phyloP scores from a whole-genome alignment of 2,113 vertebrate species.

The Leptobrachium ailaonicum region DNA sequence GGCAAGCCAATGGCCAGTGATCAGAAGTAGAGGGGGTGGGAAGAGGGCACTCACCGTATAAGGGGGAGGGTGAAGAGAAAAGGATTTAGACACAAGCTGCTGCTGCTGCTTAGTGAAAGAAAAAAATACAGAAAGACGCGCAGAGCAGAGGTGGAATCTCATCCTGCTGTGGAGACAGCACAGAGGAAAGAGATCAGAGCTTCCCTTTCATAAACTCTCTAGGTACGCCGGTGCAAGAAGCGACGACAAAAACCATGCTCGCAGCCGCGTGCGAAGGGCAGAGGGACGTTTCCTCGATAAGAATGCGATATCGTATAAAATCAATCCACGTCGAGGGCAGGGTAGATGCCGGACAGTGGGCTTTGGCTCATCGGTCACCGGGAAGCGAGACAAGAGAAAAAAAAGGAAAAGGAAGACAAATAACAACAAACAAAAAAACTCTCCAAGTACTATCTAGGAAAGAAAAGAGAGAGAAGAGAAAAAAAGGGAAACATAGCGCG shows the following conservation, averaged over 20 bases:
- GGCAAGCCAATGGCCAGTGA: conserved; percentile 72
- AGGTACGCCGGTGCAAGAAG: not conserved
- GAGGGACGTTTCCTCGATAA: not conserved
- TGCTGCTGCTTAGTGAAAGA: conserved; percentile 34
- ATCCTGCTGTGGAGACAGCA: conserved; percentile 34
- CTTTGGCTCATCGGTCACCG: not conserved
- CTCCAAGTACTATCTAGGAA: not conserved
- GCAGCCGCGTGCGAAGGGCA: not conserved
- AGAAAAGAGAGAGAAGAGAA: not conserved
- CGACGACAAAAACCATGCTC: not conserved
- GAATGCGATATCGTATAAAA: conserved; percentile 5
- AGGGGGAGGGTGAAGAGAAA: conserved; percentile 39
- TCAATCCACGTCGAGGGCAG: not conserved
- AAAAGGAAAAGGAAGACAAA: not conserved
- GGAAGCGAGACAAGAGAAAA: not conserved
- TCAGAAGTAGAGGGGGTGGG: conserved; percentile 64
- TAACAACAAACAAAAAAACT: too few relatives aligned
- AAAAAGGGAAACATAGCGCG: conserved; percentile 7
- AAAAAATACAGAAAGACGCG: conserved; percentile 11
- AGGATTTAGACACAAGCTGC: conserved; percentile 43
- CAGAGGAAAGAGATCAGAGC: conserved; percentile 24
- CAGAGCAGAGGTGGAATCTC: conserved; percentile 30
- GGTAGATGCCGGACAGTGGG: conserved; percentile 30
- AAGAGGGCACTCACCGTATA: conserved; percentile 58
- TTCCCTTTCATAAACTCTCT: conserved; percentile 29